Conservation (phyloP, 2,113 vertebrate genomes). For the Myrmecobius fasciatus region DNA sequence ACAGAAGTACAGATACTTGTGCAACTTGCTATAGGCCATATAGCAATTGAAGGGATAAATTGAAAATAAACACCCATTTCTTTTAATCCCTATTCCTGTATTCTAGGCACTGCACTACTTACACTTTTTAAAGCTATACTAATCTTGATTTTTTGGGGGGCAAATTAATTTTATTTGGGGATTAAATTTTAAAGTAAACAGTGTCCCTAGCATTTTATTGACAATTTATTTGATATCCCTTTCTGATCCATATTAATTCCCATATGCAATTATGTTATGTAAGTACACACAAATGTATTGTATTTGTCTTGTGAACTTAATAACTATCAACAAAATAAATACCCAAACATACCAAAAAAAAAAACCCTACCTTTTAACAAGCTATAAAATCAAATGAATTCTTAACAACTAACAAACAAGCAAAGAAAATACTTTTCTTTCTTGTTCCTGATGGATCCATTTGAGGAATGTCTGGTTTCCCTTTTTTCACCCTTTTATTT, state of each 20-base stretch:
- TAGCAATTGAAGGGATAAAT: conserved; percentile 12
- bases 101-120: conserved; percentile 21
- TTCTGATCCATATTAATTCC: background rate
- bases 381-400: background rate
- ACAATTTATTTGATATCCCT: background rate
- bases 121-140: conserved; percentile 11
- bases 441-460: background rate
- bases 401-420: background rate
- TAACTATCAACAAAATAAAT: background rate
- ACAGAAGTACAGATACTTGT: conserved; percentile 29
- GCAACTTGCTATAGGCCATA: conserved; percentile 10
- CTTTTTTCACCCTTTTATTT: background rate
- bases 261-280: background rate
- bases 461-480: background rate
- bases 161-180: background rate
- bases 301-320: background rate
- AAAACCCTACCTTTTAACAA: background rate
- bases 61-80: background rate
- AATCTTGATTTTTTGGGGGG: conserved; percentile 17
- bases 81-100: conserved; percentile 43
- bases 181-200: background rate
- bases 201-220: background rate
- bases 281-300: background rate
- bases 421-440: background rate
- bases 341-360: background rate